These are phyloP conservation scores for Drosophila phalerata DNA, from an alignment of 2,888 invertebrate genomes.

Conservation along the genomic window DNA sequence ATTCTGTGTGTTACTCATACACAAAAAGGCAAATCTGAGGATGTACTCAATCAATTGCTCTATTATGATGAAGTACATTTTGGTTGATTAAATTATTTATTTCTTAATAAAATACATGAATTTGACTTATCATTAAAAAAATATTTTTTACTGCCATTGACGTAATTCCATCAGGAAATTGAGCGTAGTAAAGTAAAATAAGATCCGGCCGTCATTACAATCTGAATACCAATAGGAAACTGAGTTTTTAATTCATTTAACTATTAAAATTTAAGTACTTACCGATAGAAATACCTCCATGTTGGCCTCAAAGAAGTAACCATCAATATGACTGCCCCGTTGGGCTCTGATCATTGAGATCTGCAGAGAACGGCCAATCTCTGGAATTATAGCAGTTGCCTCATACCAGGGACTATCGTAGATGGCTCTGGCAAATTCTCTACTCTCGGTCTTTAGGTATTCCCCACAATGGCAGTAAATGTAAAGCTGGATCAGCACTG, in stretches of 20 bases:
- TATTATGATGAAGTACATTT: too few relatives aligned
- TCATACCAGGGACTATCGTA: slow-evolving; percentile 59
- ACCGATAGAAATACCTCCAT: slow-evolving; percentile 60
- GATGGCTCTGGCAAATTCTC: slow-evolving; percentile 45
- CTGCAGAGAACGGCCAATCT: slow-evolving; percentile 27
- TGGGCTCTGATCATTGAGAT: slow-evolving; percentile 62
- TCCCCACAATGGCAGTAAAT: slow-evolving; percentile 64
- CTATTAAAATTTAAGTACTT: not conserved
- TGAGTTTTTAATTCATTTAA: not conserved
- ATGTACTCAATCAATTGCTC: too few relatives aligned
- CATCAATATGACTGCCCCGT: slow-evolving; percentile 48
- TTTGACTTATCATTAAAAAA: too few relatives aligned
- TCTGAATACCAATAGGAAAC: slow-evolving; percentile 21
- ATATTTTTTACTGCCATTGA: too few relatives aligned
- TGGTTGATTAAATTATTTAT: too few relatives aligned
- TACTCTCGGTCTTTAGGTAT: slow-evolving; percentile 52
- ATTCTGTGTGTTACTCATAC: too few relatives aligned
- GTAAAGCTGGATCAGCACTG: slow-evolving; percentile 50
- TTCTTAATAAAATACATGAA: too few relatives aligned
- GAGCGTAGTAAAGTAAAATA: slow-evolving; percentile 62
- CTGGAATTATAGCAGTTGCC: not conserved
- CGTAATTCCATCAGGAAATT: slow-evolving; percentile 33
- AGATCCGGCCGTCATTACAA: slow-evolving; percentile 58
- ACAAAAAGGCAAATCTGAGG: too few relatives aligned
- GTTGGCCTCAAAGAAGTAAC: slow-evolving; percentile 65